Evolutionary conservation across 2,113 vertebrate species (phyloP).

Genomic region (Xenopus tropicalis): UCB_Xtro_10.0 CM004443.2:61413001-61413500

Average conservation of each 20-base stretch:
- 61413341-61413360: constrained; percentile 20
- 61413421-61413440: neutral
- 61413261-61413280: neutral
- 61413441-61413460: neutral
- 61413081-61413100: constrained; percentile 27
- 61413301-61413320: constrained; percentile 18
- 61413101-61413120: constrained; percentile 29
- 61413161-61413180: constrained; percentile 29
- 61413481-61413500: neutral
- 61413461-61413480: neutral
- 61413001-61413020: constrained; percentile 16
- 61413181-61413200: constrained; percentile 27
- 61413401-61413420: constrained; percentile 10
- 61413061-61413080: constrained; percentile 27
- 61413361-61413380: constrained; percentile 17
- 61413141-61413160: constrained; percentile 33
- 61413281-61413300: constrained; percentile 16
- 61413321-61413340: constrained; percentile 21
- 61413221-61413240: constrained; percentile 11
- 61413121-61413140: constrained; percentile 34
- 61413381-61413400: constrained; percentile 24
- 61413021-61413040: constrained; percentile 22
- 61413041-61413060: constrained; percentile 6
- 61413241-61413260: constrained; percentile 9
- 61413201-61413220: constrained; percentile 16